Conservation (phyloP, 2,113 vertebrate genomes). For the Etia nguti region DNA sequence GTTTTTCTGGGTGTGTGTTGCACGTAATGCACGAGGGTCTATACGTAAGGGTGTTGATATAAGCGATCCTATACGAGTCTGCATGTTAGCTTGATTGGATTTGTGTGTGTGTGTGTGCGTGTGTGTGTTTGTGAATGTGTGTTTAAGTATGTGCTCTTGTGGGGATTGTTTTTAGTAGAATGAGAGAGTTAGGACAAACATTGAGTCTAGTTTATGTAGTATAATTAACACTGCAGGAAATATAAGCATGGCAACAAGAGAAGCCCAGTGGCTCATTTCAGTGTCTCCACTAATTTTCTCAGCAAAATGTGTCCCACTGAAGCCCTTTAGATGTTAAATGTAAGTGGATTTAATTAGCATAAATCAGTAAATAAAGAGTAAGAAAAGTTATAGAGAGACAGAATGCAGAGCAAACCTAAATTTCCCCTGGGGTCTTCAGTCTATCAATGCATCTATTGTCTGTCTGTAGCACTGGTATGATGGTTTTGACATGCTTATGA, state of each 20-base stretch:
- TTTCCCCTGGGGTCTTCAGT: neutral
- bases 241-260: slow-evolving; percentile 3
- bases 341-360: neutral
- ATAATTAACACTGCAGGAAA: slow-evolving; percentile 19
- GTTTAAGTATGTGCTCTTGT: neutral
- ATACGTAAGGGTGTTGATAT: neutral
- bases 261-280: slow-evolving; percentile 21
- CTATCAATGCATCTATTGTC: slow-evolving; percentile 14
- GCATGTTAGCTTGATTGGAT: neutral
- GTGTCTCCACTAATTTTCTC: slow-evolving; percentile 19
- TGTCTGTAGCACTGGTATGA: neutral
- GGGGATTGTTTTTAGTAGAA: slow-evolving; percentile 10
- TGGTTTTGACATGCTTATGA: neutral
- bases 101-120: neutral
- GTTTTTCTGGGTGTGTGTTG: slow-evolving; percentile 6
- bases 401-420: neutral
- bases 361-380: neutral
- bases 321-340: neutral
- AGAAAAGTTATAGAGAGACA: neutral
- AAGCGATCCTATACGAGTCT: neutral
- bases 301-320: neutral
- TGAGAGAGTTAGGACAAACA: slow-evolving; percentile 28
- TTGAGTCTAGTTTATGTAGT: slow-evolving; percentile 29
- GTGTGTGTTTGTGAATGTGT: neutral
- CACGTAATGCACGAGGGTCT: neutral